Evolutionary conservation across 2,888 invertebrate genomes (phyloP).

Genomic region (Eurytoma adleriae): DNA sequence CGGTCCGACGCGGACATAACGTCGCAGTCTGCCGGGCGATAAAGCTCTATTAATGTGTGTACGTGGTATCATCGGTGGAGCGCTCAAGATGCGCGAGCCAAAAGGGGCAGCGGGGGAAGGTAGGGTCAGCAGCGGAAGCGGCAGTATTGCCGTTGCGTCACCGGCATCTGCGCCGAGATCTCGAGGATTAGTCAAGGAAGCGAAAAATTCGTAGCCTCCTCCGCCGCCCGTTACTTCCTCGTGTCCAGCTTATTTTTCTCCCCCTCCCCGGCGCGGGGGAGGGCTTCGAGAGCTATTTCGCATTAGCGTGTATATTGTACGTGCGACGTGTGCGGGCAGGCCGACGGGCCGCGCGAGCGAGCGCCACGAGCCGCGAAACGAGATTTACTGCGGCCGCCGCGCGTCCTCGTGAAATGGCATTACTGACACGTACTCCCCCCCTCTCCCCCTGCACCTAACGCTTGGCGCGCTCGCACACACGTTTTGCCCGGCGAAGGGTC

Average conservation of each 20-base stretch:
- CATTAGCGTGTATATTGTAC: background rate
- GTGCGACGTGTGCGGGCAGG: background rate
- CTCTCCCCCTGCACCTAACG: background rate
- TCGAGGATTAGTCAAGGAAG: conserved; percentile 48
- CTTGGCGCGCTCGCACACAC: background rate
- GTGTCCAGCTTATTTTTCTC: background rate
- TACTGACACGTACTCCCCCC: conserved; percentile 60
- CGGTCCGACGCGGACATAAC: conserved; percentile 51
- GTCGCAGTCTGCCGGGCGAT: conserved; percentile 58
- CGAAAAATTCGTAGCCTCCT: conserved; percentile 44
- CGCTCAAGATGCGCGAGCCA: conserved; percentile 14
- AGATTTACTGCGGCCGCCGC: conserved; percentile 66
- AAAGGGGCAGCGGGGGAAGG: background rate
- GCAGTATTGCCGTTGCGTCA: too few species aligned
- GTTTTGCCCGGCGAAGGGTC: conserved; percentile 25
- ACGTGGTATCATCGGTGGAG: conserved; percentile 58
- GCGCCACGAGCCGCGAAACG: conserved; percentile 70
- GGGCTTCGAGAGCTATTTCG: conserved; percentile 23
- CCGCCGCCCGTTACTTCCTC: background rate
- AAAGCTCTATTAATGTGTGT: conserved; percentile 62
- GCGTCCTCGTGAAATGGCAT: conserved; percentile 66
- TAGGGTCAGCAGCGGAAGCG: background rate
- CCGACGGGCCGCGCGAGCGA: conserved; percentile 45
- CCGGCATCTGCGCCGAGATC: conserved; percentile 23
- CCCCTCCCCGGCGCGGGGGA: background rate